Evolutionary conservation across 2,797 vertebrate species (phyloP).

Genomic region (Paedocypris micromegethes): DNA sequence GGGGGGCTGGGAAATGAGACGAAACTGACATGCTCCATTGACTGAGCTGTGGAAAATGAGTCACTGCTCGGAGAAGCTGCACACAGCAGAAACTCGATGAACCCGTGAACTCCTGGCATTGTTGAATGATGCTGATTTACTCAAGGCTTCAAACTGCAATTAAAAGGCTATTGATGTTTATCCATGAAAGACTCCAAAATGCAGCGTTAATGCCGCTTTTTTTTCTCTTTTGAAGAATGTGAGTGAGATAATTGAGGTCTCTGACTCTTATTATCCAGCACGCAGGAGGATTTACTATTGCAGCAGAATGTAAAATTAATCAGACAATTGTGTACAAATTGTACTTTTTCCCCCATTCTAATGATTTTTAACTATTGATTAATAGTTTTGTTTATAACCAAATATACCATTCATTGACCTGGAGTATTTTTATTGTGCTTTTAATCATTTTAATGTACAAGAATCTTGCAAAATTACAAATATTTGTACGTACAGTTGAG

Average conservation of each 20-base stretch:
- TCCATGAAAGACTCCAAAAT: conserved; percentile 6
- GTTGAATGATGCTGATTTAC: conserved; percentile 45
- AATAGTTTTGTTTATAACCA: background rate
- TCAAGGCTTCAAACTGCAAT: conserved; percentile 17
- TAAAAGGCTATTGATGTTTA: conserved; percentile 11
- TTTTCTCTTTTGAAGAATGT: background rate
- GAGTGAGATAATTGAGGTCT: conserved; percentile 3
- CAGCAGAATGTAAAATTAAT: background rate
- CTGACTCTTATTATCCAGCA: background rate
- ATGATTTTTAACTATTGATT: background rate
- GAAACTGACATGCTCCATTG: conserved; percentile 57
- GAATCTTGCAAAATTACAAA: background rate
- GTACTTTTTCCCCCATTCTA: background rate
- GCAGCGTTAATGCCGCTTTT: background rate
- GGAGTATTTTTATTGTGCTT: too few species aligned
- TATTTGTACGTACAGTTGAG: too few species aligned
- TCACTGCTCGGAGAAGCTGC: conserved; percentile 52
- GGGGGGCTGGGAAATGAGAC: conserved; percentile 48
- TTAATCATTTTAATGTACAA: background rate
- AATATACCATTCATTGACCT: background rate
- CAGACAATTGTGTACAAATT: background rate
- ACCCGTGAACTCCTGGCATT: conserved; percentile 48
- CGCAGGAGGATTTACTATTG: background rate
- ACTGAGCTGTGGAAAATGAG: conserved; percentile 53
- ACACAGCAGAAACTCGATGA: conserved; percentile 40